Base-by-base conservation (phyloP, 2,797 vertebrate genomes). In the Poliocrania exsul region DNA sequence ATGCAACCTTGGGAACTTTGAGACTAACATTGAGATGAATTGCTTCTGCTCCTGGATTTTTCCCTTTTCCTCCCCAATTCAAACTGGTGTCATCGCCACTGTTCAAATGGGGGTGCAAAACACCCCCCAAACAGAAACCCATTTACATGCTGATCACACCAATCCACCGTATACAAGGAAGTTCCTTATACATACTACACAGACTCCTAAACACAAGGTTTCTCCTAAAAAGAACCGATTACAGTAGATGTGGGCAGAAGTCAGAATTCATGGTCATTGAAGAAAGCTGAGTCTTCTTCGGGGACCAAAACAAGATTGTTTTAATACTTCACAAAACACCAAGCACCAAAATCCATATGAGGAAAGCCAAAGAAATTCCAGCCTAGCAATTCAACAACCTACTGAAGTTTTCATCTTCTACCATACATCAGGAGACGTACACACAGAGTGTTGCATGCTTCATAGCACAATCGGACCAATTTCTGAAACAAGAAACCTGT, bases 401-500 rank as follows among this genome's bases (percentile, higher is more conserved):
- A 23, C 50, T 65, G 17, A 91, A 92, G 87, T 91, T 91, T 79
- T 91, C 67, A 51, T 87, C 86, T 71, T 89, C 83, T 67, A 35
- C 81, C 4, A 15, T 6, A 69, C 69, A 91, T 72, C 85, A 81
- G 31, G 69, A 93, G 84, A 88, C 81, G 83, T 90, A 92, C 61
- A 66, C 80, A 90, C 9, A 0, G 50, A 96, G 69, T 44, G 74
- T 75, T 66, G 53, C 69, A 89, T 79, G 94, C 54, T 91, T 46
- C 70, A 42, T 7, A 95, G 92, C 70, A 88, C 94, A 91, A 60
- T 33, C 70, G 84, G 91, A 93, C 89, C 80, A 75, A 86, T 92
- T 94, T 91, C 91, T 96, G 77, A 91, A 94, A 66, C 44, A 90
- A 89, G 87, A 90, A 92, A 79, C 66, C 77, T 86, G 42, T 81